These are phyloP conservation scores for Stenurella melanura DNA, from an alignment of 2,888 invertebrate genomes.

Conservation along the genomic window DNA sequence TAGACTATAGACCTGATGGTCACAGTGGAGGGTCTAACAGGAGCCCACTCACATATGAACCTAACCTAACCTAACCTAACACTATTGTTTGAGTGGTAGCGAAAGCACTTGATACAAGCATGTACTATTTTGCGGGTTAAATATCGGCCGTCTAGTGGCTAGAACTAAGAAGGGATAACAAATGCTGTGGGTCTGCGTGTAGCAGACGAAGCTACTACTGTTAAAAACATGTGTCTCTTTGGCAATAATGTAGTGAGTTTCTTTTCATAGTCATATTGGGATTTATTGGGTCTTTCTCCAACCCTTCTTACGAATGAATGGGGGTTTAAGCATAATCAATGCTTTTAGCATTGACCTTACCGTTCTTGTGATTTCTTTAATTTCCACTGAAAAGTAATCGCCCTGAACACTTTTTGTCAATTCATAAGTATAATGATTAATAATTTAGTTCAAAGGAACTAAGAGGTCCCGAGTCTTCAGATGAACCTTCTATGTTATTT, in stretches of 20 bases:
- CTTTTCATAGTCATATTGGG: conserved; percentile 39
- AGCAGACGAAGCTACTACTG: conserved; percentile 33
- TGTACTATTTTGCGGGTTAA: conserved; percentile 25
- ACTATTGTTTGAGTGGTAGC: conserved; percentile 27
- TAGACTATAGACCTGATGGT: too few relatives aligned
- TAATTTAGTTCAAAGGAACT: conserved; percentile 26
- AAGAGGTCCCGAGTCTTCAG: not conserved
- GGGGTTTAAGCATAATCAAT: conserved; percentile 32
- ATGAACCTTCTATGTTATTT: not conserved
- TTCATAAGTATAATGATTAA: not conserved
- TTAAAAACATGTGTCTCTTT: conserved; percentile 32
- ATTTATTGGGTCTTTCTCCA: conserved; percentile 43
- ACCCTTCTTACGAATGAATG: conserved; percentile 41
- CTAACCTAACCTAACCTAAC: too few relatives aligned
- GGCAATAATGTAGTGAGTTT: conserved; percentile 42
- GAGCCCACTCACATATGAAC: too few relatives aligned
- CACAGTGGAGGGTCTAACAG: too few relatives aligned
- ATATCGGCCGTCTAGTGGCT: conserved; percentile 33
- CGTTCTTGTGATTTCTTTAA: conserved; percentile 30
- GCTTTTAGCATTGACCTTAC: conserved; percentile 22
- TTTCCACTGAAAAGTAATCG: conserved; percentile 32
- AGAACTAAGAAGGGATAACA: conserved; percentile 35
- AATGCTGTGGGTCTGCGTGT: conserved; percentile 40
- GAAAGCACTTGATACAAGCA: conserved; percentile 37
- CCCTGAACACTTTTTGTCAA: conserved; percentile 15